These are phyloP conservation scores for Crenuchus spilurus DNA, from an alignment of 2,797 vertebrate genomes.

Conservation along the genomic window DNA sequence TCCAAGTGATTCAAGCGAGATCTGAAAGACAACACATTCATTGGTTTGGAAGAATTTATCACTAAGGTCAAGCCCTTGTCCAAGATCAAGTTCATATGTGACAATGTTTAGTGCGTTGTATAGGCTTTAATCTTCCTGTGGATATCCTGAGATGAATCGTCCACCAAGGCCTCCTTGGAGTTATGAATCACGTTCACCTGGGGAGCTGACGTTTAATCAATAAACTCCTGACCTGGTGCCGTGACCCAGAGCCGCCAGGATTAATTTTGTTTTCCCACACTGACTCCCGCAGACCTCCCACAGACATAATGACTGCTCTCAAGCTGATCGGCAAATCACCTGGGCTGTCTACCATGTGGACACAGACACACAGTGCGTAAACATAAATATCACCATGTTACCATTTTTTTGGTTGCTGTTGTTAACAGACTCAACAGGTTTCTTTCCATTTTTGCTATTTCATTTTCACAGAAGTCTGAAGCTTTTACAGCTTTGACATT, in stretches of 20 bases:
- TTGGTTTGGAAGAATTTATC: conserved; percentile 18
- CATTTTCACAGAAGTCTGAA: not conserved
- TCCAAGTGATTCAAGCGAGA: not conserved
- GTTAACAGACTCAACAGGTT: not conserved
- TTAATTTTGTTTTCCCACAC: conserved; percentile 73
- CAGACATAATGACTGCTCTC: conserved; percentile 60
- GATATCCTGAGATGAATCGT: conserved; percentile 69
- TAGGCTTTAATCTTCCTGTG: conserved; percentile 65
- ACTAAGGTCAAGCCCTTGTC: conserved; percentile 15
- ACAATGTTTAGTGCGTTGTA: conserved; percentile 54
- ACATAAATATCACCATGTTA: conserved; percentile 54
- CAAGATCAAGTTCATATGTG: conserved; percentile 34
- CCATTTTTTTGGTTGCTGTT: not conserved
- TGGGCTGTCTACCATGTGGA: conserved; percentile 56
- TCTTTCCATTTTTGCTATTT: not conserved
- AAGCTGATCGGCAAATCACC: conserved; percentile 64
- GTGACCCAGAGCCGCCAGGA: conserved; percentile 79
- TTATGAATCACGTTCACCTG: conserved; percentile 93
- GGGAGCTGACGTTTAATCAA: conserved; percentile 91
- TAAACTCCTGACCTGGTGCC: conserved; percentile 84
- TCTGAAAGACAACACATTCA: conserved; percentile 3
- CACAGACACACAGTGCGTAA: conserved; percentile 48
- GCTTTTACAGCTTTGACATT: not conserved
- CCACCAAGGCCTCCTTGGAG: conserved; percentile 66
- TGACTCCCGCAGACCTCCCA: conserved; percentile 63